Evolutionary conservation across 2,888 invertebrate species (phyloP), one percentile per base, ranked within the genome.

Genomic region (Dryomyza anilis): DNA sequence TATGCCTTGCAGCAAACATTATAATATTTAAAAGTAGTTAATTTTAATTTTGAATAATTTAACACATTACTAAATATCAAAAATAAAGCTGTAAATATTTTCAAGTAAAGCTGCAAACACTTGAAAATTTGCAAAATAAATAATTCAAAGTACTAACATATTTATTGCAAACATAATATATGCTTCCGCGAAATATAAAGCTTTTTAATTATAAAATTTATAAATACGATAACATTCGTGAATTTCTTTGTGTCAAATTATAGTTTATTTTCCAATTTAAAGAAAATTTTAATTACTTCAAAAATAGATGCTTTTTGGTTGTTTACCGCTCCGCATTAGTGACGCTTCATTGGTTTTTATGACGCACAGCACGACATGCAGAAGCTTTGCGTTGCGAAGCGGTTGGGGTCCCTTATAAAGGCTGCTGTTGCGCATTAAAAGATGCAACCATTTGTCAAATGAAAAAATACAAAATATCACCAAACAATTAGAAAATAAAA

Each of bases 321-420:
- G 1, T 21, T n/a, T 25, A 25, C 27, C 39, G 39, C 55, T 46
- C 12, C 39, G 29, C 36, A 61, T 61, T 61, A 36, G 16, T 21
- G 53, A 12, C 53, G 61, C 52, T 52, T 61, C 53, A 61, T 53
- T 61, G 61, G 43, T 61, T 61, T 61, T 53, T 53, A 61, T 27
- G 61, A 43, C 29, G 25, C 61, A 27, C 52, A 36, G 23, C 33
- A 59, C 33, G 48, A 48, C 12, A 8, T 33, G 23, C 55, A 55
- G 36, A 36, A 55, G 55, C 55, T 52, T 14, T 16, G 30, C 16
- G 8, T 6, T 12, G 21, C 1, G 14, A 19, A 48, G 48, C 21
- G 19, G n/a, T 3, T 16, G 25, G n/a, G 12, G 55, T 55, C 55
- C 55, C 55, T 36, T 36, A 55, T 55, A n/a, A 39, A 19, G 19